Conservation (phyloP, 2,888 invertebrate species). For the Phania funesta region DNA sequence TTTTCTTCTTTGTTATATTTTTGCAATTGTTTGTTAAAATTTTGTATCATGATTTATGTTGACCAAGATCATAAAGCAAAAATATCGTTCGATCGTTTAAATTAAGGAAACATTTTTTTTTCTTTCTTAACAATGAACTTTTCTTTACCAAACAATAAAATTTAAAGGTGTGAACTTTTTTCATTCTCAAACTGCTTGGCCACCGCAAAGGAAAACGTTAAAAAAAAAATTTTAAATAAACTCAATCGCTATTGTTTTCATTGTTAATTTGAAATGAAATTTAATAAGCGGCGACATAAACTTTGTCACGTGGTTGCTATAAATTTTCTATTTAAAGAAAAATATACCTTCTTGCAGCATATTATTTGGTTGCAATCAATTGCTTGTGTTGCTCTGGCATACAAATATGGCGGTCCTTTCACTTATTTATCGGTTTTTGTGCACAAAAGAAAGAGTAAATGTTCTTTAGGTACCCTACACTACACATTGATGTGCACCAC, state of each 20-base stretch:
- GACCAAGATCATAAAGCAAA: constrained; percentile 61
- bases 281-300: constrained; percentile 72
- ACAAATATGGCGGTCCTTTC: constrained; percentile 61
- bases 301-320: constrained; percentile 72
- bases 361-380: constrained; percentile 19
- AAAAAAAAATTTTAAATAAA: constrained; percentile 20
- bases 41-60: constrained; percentile 64
- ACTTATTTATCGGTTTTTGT: constrained; percentile 35
- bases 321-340: constrained; percentile 63
- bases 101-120: constrained; percentile 31
- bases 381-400: constrained; percentile 3
- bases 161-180: constrained; percentile 61
- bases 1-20: constrained; percentile 6
- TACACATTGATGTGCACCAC: no score
- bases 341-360: constrained; percentile 4
- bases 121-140: constrained; percentile 41
- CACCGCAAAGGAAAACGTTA: constrained; percentile 9
- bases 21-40: constrained; percentile 16
- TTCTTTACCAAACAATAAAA: constrained; percentile 40
- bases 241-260: constrained; percentile 55
- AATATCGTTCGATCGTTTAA: constrained; percentile 69
- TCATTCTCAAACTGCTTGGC: constrained; percentile 12
- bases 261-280: constrained; percentile 67
- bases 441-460: background rate
- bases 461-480: constrained; percentile 4